Evolutionary conservation across 35 echinoderm and acorn worm species (phyloP).

Genomic region (Holothuria glaberrima): DNA sequence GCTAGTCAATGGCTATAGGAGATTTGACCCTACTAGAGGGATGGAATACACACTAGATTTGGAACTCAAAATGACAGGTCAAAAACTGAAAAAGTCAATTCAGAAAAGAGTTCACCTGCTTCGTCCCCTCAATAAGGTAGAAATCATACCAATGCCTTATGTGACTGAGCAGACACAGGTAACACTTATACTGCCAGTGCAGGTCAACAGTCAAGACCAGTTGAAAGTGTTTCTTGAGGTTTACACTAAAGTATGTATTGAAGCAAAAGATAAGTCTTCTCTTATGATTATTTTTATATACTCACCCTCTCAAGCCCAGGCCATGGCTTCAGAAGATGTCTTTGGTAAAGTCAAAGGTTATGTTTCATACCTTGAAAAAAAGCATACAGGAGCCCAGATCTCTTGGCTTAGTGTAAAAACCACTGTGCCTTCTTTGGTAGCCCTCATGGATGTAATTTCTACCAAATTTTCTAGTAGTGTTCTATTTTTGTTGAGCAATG

Average conservation of each 20-base stretch:
- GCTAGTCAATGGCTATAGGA: slow-evolving; percentile 91
- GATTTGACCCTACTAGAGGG: slow-evolving; percentile 91
- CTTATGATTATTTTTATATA: slow-evolving; percentile 97
- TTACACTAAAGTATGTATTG: slow-evolving; percentile 84
- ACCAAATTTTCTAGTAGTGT: slow-evolving; percentile 82
- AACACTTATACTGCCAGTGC: slow-evolving; percentile 81
- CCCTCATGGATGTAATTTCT: slow-evolving; percentile 96
- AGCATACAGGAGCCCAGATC: slow-evolving; percentile 75
- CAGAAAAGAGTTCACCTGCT: slow-evolving; percentile 90
- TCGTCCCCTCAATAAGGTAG: slow-evolving; percentile 87
- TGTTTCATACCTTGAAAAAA: slow-evolving; percentile 81
- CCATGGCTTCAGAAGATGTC: slow-evolving; percentile 88
- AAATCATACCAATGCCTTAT: slow-evolving; percentile 96
- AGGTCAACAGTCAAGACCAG: slow-evolving; percentile 80
- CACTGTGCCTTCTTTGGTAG: slow-evolving; percentile 79
- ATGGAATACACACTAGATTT: slow-evolving; percentile 99
- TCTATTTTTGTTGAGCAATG: slow-evolving; percentile 86
- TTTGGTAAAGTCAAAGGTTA: slow-evolving; percentile 79
- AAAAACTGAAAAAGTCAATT: slow-evolving; percentile 75
- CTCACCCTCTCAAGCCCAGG: slow-evolving; percentile 74
- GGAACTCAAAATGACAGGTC: slow-evolving; percentile 77
- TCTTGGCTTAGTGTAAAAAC: slow-evolving; percentile 95
- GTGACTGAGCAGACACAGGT: slow-evolving; percentile 92
- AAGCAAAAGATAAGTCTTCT: slow-evolving; percentile 86
- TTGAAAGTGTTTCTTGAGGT: slow-evolving; percentile 85